A percentile compares a stretch with the other conserved stretches of the same genome.
phyloP scores from a whole-genome alignment of 2,797 vertebrate species.

The Crax fasciolata region DNA sequence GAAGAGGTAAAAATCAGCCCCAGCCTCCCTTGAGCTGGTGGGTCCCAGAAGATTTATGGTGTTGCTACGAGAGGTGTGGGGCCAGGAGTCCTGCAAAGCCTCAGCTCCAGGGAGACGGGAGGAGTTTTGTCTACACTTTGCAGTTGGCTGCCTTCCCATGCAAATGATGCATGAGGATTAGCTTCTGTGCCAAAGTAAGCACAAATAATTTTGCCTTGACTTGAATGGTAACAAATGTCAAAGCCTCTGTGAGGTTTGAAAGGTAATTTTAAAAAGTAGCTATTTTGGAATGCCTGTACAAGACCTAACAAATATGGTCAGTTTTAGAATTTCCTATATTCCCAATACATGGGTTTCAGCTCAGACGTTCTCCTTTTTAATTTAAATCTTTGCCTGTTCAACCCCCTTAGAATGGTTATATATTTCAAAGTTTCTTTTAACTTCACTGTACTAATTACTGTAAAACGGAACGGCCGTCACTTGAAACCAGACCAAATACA shows the following conservation, averaged over 20 bases:
- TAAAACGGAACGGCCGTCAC: neutral
- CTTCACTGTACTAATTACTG: neutral
- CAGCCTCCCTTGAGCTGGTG: neutral
- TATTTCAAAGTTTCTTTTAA: neutral
- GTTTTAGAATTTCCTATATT: neutral
- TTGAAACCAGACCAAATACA: neutral
- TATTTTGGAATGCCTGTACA: neutral
- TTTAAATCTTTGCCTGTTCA: neutral
- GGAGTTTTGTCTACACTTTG: neutral
- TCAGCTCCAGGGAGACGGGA: neutral
- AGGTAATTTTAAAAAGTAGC: neutral
- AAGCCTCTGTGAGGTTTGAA: neutral
- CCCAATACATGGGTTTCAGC: neutral
- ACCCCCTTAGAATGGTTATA: neutral
- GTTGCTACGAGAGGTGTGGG: neutral
- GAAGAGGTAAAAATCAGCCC: neutral
- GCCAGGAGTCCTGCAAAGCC: constrained; percentile 18
- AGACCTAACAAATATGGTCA: neutral
- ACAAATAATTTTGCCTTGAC: constrained; percentile 36
- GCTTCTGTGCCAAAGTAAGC: constrained; percentile 40
- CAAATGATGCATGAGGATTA: constrained; percentile 12
- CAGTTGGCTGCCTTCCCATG: constrained; percentile 46
- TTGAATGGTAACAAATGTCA: constrained; percentile 40
- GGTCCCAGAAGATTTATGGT: neutral
- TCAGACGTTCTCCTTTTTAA: neutral